Evolutionary conservation across 2,797 vertebrate species (phyloP).

Genomic region (Eulemur rubriventer): DNA sequence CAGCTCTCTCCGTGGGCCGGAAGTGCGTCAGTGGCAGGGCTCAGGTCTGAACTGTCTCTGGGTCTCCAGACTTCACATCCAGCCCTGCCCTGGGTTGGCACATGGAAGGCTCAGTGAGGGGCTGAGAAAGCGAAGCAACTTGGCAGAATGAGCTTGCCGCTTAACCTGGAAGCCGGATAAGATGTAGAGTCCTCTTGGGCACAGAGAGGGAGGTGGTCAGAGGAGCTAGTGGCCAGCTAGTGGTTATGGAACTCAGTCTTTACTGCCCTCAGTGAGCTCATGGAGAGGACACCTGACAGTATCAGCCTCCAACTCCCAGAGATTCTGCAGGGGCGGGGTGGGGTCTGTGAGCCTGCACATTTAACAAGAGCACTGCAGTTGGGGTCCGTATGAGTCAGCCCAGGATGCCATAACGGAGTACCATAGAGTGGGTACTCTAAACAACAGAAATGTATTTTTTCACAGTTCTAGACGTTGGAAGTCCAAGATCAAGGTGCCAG

Average conservation of each 20-base stretch:
- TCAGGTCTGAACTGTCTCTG: not conserved
- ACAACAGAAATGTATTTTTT: not conserved
- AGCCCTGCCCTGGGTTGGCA: not conserved
- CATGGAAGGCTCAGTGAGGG: not conserved
- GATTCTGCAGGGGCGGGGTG: not conserved
- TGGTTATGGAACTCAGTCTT: not conserved
- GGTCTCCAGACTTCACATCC: not conserved
- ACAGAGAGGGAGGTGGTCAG: not conserved
- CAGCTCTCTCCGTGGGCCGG: not conserved
- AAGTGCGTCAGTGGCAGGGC: not conserved
- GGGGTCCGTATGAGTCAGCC: not conserved
- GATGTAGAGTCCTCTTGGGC: not conserved
- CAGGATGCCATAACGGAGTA: not conserved
- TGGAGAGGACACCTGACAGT: not conserved
- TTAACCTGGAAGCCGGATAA: not conserved
- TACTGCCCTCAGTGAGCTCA: not conserved
- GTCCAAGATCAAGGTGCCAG: not conserved
- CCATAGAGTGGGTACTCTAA: not conserved
- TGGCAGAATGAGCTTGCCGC: not conserved
- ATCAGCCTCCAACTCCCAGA: not conserved
- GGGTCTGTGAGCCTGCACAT: not conserved
- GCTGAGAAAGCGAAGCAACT: not conserved
- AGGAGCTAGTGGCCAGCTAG: not conserved
- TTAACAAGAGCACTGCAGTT: not conserved
- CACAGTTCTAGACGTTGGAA: not conserved